Conservation (phyloP, 1,140 invertebrate species). For the Sinonovacula constricta region DNA sequence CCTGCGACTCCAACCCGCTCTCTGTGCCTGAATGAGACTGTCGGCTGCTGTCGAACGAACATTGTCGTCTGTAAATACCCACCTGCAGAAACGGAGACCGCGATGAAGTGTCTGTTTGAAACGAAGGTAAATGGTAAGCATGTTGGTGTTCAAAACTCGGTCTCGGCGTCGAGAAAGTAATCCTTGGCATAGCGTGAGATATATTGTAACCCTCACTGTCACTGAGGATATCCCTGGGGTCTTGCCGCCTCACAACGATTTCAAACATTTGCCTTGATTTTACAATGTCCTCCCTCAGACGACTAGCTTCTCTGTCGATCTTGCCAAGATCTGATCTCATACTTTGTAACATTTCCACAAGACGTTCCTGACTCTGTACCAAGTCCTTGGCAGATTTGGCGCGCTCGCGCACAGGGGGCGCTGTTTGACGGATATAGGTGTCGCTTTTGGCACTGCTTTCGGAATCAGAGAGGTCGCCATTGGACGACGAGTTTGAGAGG, state of each 20-base stretch:
- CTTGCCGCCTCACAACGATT: constrained; percentile 13
- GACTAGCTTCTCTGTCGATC: constrained; percentile 40
- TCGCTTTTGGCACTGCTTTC: neutral
- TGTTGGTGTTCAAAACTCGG: neutral
- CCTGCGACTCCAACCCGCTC: constrained; percentile 15
- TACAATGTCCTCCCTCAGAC: constrained; percentile 43
- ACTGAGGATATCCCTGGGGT: constrained; percentile 3
- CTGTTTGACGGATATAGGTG: neutral
- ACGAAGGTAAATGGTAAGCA: no score
- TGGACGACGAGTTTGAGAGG: neutral
- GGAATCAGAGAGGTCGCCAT: neutral
- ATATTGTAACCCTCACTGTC: constrained; percentile 28
- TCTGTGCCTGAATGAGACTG: constrained; percentile 36
- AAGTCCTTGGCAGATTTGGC: constrained; percentile 40
- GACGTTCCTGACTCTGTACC: constrained; percentile 25
- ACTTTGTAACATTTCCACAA: constrained; percentile 16
- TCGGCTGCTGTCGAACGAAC: neutral
- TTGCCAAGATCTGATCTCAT: constrained; percentile 35
- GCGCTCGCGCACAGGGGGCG: neutral
- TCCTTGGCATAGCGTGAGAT: constrained; percentile 16
- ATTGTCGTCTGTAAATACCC: no score
- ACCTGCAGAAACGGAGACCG: no score
- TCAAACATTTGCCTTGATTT: constrained; percentile 41
- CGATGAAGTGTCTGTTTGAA: neutral
- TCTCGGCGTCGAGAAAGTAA: neutral